Percentiles rank a stretch among this genome's conserved stretches.
phyloP scores from a whole-genome alignment of 2,888 invertebrate species.

The Hofmannophila pseudospretella region DNA sequence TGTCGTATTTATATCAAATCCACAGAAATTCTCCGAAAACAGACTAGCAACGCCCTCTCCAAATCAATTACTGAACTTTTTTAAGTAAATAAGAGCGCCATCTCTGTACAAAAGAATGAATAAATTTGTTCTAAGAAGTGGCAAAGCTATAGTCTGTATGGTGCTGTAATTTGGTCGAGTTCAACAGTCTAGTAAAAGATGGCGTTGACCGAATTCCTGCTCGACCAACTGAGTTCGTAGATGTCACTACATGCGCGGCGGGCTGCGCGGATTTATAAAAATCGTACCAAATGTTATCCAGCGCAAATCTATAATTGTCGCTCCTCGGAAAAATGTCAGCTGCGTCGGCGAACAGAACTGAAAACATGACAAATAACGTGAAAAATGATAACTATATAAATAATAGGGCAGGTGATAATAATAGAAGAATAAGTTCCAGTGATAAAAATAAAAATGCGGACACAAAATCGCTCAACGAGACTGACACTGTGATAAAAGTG shows the following conservation, averaged over 20 bases:
- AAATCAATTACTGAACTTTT: too few species aligned
- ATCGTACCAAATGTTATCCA: slow-evolving; percentile 62
- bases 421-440: slow-evolving; percentile 43
- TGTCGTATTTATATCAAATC: too few species aligned
- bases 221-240: slow-evolving; percentile 38
- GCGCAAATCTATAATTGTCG: slow-evolving; percentile 72
- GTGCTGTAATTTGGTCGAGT: too few species aligned
- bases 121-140: too few species aligned
- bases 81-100: too few species aligned
- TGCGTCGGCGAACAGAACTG: slow-evolving; percentile 35
- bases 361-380: slow-evolving; percentile 40
- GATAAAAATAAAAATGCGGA: slow-evolving; percentile 47
- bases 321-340: slow-evolving; percentile 62
- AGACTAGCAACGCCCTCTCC: too few species aligned
- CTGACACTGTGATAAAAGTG: slow-evolving; percentile 59
- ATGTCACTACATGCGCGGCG: slow-evolving; percentile 65
- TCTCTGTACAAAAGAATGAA: too few species aligned
- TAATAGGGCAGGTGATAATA: slow-evolving; percentile 28
- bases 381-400: slow-evolving; percentile 27
- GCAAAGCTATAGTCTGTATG: too few species aligned
- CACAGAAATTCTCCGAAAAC: too few species aligned
- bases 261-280: slow-evolving; percentile 73
- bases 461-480: slow-evolving; percentile 26
- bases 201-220: slow-evolving; percentile 32
- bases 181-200: too few species aligned